Evolutionary conservation across 2,888 invertebrate genomes (phyloP).

Genomic region (Dendrolimus pini): DNA sequence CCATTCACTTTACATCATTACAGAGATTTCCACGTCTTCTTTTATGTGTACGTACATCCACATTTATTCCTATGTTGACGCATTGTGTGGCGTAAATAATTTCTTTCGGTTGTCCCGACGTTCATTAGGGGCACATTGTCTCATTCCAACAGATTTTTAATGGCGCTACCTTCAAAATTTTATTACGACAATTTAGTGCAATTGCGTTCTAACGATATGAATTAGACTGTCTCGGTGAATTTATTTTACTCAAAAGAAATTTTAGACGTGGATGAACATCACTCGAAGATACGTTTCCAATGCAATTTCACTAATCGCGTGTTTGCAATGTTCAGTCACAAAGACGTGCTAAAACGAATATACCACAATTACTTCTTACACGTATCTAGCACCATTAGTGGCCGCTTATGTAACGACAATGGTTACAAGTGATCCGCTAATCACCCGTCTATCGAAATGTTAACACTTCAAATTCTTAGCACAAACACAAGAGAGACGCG

Average conservation of each 20-base stretch:
- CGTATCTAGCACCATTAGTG: constrained; percentile 47
- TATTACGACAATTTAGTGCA: constrained; percentile 50
- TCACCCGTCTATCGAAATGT: constrained; percentile 55
- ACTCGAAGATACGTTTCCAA: not conserved
- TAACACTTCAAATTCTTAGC: constrained; percentile 62
- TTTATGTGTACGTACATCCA: constrained; percentile 51
- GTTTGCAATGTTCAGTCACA: constrained; percentile 39
- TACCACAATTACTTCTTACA: constrained; percentile 49
- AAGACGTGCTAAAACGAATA: constrained; percentile 58
- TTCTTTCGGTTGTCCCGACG: constrained; percentile 48
- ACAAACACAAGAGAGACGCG: constrained; percentile 53
- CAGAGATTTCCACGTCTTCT: constrained; percentile 61
- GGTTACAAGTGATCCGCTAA: constrained; percentile 60
- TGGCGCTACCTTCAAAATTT: constrained; percentile 53
- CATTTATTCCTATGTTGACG: constrained; percentile 47
- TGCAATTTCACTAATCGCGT: constrained; percentile 15
- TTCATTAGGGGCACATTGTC: constrained; percentile 66
- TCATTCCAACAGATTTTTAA: constrained; percentile 51
- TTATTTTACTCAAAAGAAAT: constrained; percentile 19
- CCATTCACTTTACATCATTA: constrained; percentile 71
- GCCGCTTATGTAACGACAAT: constrained; percentile 56
- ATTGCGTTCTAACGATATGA: constrained; percentile 38
- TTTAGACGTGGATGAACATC: not conserved
- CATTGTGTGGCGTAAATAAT: constrained; percentile 70
- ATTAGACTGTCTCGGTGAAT: constrained; percentile 27